A percentile compares a stretch with the other conserved stretches of the same genome.
phyloP scores from a whole-genome alignment of 2,113 vertebrate species.

The Pseudorectes ferrugineus region DNA sequence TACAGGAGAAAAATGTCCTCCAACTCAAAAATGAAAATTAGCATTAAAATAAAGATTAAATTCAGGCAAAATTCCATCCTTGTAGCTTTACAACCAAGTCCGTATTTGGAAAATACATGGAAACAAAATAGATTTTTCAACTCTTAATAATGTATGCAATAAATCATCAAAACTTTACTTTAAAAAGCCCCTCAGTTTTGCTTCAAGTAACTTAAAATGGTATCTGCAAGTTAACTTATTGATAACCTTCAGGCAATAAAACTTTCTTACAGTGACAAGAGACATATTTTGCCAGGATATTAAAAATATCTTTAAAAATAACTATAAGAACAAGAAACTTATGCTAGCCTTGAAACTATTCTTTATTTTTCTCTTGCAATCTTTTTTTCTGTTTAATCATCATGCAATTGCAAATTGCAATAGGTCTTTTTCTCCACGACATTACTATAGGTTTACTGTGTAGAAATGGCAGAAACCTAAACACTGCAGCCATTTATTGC shows the following conservation, averaged over 20 bases:
- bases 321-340: background rate
- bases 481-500: background rate
- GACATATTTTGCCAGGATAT: background rate
- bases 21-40: background rate
- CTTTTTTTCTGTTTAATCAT: background rate
- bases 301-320: background rate
- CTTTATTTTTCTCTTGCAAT: background rate
- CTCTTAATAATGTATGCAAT: background rate
- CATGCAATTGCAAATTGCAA: background rate
- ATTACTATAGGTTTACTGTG: background rate
- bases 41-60: background rate
- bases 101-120: background rate
- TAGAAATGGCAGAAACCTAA: background rate
- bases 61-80: background rate
- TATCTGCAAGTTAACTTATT: background rate
- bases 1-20: background rate
- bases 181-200: background rate
- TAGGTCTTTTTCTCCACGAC: background rate
- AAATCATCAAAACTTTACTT: background rate
- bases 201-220: background rate
- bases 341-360: background rate
- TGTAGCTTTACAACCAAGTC: background rate
- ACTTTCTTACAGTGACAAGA: background rate
- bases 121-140: background rate
- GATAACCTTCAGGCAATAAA: slow-evolving; percentile 34